phyloP scores from a whole-genome alignment of 2,113 vertebrate species.

The Dicrurus megarhynchus region DNA sequence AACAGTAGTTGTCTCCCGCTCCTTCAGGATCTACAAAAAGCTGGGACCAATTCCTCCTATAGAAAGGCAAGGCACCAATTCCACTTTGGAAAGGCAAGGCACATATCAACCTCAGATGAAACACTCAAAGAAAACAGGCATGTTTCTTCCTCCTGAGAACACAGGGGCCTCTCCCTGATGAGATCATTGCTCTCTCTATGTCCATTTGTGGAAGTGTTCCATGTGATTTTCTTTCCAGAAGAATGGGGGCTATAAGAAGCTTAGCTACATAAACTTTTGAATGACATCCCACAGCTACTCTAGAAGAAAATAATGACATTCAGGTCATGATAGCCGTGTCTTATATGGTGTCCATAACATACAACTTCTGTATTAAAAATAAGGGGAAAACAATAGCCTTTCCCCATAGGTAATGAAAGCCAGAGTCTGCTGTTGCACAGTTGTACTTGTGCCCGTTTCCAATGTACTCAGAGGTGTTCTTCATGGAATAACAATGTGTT shows the following conservation, averaged over 20 bases:
- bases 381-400: neutral
- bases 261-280: neutral
- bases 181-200: neutral
- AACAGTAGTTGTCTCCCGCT: neutral
- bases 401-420: neutral
- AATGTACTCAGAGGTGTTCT: neutral
- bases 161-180: neutral
- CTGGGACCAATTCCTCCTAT: neutral
- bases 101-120: neutral
- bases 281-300: neutral
- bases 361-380: neutral
- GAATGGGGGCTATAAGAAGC: neutral
- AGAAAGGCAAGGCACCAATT: neutral
- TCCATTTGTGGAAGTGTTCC: neutral
- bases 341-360: neutral
- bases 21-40: neutral
- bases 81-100: neutral
- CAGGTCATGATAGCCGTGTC: neutral
- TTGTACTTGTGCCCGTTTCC: neutral
- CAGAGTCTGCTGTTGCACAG: neutral
- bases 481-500: neutral
- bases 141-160: neutral
- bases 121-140: neutral
- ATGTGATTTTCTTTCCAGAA: neutral
- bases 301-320: neutral